Evolutionary conservation across 2,113 vertebrate genomes (phyloP).

Genomic region (Hemiscyllium ocellatum): DNA sequence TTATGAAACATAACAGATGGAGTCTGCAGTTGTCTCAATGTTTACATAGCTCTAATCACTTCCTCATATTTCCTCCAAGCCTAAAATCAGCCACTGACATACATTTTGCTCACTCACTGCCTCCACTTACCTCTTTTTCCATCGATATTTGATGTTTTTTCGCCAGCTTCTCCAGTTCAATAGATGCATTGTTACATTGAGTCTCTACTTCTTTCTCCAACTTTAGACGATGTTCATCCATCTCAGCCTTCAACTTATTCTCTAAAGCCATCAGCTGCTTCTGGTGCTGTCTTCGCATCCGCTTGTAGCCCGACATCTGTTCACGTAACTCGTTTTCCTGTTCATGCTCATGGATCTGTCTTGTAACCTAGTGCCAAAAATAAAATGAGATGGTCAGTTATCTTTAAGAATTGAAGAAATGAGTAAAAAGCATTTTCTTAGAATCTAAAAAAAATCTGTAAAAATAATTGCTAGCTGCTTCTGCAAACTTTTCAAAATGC

Average conservation of each 20-base stretch:
- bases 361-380: conserved; percentile 73
- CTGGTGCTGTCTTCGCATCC: conserved; percentile 99
- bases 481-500: background rate
- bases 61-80: background rate
- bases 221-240: conserved; percentile 98
- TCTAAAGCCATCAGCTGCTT: conserved; percentile 99
- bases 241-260: conserved; percentile 98
- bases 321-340: conserved; percentile 98
- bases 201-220: conserved; percentile 99
- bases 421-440: too few species aligned
- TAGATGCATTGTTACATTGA: conserved; percentile 97
- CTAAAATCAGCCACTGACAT: background rate
- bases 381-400: background rate
- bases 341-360: conserved; percentile 99
- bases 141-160: conserved; percentile 87
- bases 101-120: background rate
- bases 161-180: conserved; percentile 98
- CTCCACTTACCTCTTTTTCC: conserved; percentile 85
- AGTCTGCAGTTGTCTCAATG: background rate
- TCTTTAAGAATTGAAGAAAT: background rate
- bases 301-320: conserved; percentile 99
- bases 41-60: background rate
- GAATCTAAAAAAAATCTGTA: too few species aligned
- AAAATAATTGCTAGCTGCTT: background rate
- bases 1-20: background rate